A percentile compares a stretch with the other conserved stretches of the same genome.
These are phyloP conservation scores for Phyllotreta cruciferae DNA, from an alignment of 2,888 invertebrate species.

Conservation along the genomic window DNA sequence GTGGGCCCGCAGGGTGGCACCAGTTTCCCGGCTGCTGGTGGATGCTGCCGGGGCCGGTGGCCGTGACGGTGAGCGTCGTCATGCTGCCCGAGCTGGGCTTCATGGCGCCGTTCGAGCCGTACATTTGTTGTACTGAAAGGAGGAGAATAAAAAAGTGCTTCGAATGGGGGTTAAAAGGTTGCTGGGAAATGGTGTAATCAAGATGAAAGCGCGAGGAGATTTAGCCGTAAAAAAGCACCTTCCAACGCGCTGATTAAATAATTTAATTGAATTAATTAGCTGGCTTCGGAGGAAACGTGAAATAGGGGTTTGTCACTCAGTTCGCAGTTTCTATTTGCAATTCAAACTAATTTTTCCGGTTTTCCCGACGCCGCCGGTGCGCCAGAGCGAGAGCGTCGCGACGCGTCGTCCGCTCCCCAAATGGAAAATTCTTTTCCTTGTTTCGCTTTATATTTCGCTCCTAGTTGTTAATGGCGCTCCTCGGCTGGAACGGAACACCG, in stretches of 20 bases:
- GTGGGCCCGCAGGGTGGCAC: conserved; percentile 91
- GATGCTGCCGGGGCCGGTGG: conserved; percentile 54
- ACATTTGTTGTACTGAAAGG: conserved; percentile 78
- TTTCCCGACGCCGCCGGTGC: conserved; percentile 7
- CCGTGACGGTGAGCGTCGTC: conserved; percentile 63
- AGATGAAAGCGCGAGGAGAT: too few species aligned
- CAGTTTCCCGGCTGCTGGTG: conserved; percentile 82
- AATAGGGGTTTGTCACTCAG: conserved; percentile 23
- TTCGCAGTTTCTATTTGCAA: conserved; percentile 26
- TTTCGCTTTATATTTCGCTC: conserved; percentile 9
- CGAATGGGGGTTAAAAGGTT: neutral
- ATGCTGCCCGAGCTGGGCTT: conserved; percentile 66
- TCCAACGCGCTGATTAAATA: too few species aligned
- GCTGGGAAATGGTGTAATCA: neutral
- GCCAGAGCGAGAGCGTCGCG: neutral
- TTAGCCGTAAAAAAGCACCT: too few species aligned
- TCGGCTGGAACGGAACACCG: conserved; percentile 3
- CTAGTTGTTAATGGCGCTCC: conserved; percentile 3
- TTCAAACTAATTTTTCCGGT: conserved; percentile 27
- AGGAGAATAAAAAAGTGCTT: conserved; percentile 7
- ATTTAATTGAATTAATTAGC: conserved; percentile 8
- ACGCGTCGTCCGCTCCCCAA: neutral
- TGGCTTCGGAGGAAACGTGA: conserved; percentile 10
- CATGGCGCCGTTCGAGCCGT: conserved; percentile 74
- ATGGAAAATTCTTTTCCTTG: conserved; percentile 10